Conservation (phyloP, 1,140 invertebrate species). For the Colletes gigas region DNA sequence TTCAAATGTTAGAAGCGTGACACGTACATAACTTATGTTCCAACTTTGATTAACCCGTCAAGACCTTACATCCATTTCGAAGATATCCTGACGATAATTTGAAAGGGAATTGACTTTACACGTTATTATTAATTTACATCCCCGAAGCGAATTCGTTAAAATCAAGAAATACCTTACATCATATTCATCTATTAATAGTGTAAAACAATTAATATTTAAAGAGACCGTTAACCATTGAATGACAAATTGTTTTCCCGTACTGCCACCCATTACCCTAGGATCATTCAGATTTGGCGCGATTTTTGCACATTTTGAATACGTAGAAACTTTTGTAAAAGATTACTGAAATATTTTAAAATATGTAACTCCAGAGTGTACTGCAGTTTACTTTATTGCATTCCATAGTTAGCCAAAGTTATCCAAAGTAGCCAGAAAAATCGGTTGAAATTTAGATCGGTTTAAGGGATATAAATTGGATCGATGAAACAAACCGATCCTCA, state of each 20-base stretch:
- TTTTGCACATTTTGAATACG: no score
- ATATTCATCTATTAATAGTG: not conserved
- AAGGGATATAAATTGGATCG: not conserved
- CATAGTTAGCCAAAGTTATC: no score
- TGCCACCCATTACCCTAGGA: no score
- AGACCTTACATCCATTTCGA: slow-evolving; percentile 14
- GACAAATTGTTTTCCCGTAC: no score
- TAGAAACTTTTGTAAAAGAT: no score
- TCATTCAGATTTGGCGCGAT: no score
- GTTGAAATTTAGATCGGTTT: not conserved
- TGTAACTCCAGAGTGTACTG: no score
- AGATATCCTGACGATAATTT: slow-evolving; percentile 28
- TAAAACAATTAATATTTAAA: no score
- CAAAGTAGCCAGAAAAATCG: not conserved
- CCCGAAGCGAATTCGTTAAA: not conserved
- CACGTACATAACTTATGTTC: slow-evolving; percentile 24
- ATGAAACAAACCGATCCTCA: slow-evolving; percentile 10
- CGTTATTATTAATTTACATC: slow-evolving; percentile 18
- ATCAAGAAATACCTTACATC: not conserved
- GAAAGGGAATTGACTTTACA: slow-evolving; percentile 17
- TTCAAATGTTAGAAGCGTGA: not conserved
- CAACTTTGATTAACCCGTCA: slow-evolving; percentile 39
- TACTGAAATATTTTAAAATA: no score
- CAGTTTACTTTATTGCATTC: no score
- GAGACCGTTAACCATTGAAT: no score